Conservation (phyloP, 2,888 invertebrate species). For the Liodrosophila aerea region DNA sequence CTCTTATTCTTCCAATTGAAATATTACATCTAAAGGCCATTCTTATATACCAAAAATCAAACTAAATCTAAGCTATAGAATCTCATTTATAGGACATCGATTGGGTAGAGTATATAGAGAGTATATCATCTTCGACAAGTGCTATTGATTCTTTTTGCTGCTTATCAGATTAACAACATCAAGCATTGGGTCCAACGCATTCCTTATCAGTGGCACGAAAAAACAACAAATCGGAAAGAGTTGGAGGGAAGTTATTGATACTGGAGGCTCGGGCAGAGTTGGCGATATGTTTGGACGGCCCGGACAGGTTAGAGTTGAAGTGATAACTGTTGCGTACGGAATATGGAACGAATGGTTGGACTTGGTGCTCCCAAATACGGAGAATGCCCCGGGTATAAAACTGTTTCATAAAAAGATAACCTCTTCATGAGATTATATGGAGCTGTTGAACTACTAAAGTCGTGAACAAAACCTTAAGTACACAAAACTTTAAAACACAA, state of each 20-base stretch:
- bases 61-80: no score
- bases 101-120: not conserved
- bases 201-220: no score
- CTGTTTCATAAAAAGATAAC: slow-evolving; percentile 49
- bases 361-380: not conserved
- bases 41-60: no score
- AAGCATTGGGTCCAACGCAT: no score
- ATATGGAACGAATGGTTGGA: not conserved
- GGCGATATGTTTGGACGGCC: slow-evolving; percentile 21
- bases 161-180: no score
- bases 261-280: no score
- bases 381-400: no score
- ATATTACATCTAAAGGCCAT: no score
- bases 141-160: no score
- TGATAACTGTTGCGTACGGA: slow-evolving; percentile 27
- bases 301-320: slow-evolving; percentile 34
- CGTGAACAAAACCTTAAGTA: slow-evolving; percentile 29
- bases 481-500: slow-evolving; percentile 18
- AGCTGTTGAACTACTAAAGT: slow-evolving; percentile 42
- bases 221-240: slow-evolving; percentile 19
- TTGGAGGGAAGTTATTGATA: slow-evolving; percentile 24
- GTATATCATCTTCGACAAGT: no score
- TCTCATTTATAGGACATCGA: not conserved
- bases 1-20: no score
- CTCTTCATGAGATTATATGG: slow-evolving; percentile 52